A percentile compares a stretch with the other conserved stretches of the same genome.
phyloP scores from a whole-genome alignment of 2,888 invertebrate species.

The Andrena haemorrhoa region DNA sequence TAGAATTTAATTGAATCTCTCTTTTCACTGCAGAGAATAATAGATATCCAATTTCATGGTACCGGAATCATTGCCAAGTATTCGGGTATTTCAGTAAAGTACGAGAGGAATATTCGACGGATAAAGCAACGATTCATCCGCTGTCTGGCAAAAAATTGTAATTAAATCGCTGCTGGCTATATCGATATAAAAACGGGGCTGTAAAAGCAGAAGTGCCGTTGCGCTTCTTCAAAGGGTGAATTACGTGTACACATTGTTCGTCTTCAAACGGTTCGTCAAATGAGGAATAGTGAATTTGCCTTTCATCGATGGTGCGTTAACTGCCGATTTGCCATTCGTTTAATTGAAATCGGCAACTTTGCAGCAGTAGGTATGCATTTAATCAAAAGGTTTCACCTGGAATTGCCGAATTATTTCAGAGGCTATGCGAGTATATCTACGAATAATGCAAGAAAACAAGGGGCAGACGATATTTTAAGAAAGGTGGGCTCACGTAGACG shows the following conservation, averaged over 20 bases:
- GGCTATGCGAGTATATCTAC: too few species aligned
- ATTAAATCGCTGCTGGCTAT: conserved; percentile 35
- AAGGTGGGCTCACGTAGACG: neutral
- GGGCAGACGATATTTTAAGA: neutral
- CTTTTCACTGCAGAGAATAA: neutral
- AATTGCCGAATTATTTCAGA: too few species aligned
- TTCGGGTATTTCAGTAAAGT: neutral
- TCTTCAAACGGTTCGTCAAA: neutral
- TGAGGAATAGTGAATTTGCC: neutral
- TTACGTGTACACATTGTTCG: neutral
- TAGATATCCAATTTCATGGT: neutral
- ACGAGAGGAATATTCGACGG: conserved; percentile 2
- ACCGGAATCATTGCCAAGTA: conserved; percentile 21
- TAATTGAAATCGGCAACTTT: neutral
- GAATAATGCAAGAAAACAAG: neutral
- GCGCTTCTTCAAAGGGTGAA: conserved; percentile 16
- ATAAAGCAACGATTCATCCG: conserved; percentile 20
- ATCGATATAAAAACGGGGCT: conserved; percentile 20
- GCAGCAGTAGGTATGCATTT: neutral
- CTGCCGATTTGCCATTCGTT: neutral
- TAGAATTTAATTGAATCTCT: conserved; percentile 6
- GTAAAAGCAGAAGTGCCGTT: conserved; percentile 9
- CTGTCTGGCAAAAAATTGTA: conserved; percentile 21
- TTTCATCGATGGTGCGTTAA: too few species aligned
- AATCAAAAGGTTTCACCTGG: neutral